A percentile compares a stretch with the other conserved stretches of the same genome.
Evolutionary conservation across 1,140 invertebrate species (phyloP).

Genomic region (Sinella curviseta): DNA sequence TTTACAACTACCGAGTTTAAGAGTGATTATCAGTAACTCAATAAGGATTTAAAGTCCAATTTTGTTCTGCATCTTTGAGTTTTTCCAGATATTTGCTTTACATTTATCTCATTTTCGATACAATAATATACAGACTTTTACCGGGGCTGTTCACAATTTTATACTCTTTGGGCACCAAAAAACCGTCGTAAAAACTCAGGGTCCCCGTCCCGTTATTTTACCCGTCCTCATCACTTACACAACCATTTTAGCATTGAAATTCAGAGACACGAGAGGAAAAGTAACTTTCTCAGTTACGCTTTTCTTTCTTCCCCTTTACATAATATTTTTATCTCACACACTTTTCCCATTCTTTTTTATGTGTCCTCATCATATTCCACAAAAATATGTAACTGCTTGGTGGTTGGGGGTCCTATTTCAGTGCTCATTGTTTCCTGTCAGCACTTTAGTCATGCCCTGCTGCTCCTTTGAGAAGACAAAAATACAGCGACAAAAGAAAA

Average conservation of each 20-base stretch:
- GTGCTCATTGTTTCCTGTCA: slow-evolving; percentile 2
- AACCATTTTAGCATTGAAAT: neutral
- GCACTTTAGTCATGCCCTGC: neutral
- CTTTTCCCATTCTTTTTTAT: neutral
- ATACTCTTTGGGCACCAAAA: neutral
- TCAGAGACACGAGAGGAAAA: neutral
- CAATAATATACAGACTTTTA: too few relatives aligned
- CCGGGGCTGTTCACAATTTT: too few relatives aligned
- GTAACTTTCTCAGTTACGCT: neutral
- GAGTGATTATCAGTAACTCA: too few relatives aligned
- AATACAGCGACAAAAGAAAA: neutral
- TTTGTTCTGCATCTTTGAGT: too few relatives aligned
- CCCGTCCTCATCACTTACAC: too few relatives aligned
- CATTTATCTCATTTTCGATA: too few relatives aligned
- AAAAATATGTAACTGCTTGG: slow-evolving; percentile 2
- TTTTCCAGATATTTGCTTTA: too few relatives aligned
- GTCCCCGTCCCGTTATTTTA: too few relatives aligned
- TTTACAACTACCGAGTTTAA: too few relatives aligned
- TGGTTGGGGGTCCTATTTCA: neutral
- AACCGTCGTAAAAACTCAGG: neutral
- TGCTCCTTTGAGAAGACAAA: neutral
- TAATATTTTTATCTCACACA: neutral
- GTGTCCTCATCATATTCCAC: neutral
- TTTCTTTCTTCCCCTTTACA: neutral
- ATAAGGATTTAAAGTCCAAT: too few relatives aligned